phyloP scores from a whole-genome alignment of 2,113 vertebrate genomes.

The Collichthys lucidus region DNA sequence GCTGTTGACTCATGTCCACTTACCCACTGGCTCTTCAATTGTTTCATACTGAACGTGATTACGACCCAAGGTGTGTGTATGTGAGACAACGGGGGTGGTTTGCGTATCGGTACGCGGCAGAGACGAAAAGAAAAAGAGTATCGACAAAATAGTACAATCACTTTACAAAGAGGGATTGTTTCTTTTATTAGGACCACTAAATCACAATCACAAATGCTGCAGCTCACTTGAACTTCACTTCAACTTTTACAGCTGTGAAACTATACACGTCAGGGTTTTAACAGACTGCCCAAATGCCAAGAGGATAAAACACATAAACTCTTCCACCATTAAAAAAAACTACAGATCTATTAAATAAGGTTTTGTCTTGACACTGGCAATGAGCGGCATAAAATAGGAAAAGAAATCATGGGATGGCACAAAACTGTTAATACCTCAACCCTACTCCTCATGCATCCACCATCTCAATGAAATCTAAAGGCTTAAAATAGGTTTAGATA shows the following conservation, averaged over 20 bases:
- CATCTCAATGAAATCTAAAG: not conserved
- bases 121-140: conserved; percentile 9
- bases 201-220: conserved; percentile 20
- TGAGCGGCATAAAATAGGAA: conserved; percentile 17
- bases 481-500: not conserved
- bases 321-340: not conserved
- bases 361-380: not conserved
- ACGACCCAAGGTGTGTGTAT: conserved; percentile 30
- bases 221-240: not conserved
- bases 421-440: not conserved
- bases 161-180: not conserved
- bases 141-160: not conserved
- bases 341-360: conserved; percentile 13
- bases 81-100: conserved; percentile 8
- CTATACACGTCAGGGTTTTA: not conserved
- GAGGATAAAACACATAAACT: conserved; percentile 3
- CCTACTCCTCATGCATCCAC: too few species aligned
- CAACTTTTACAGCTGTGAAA: conserved; percentile 1
- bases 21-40: conserved; percentile 56
- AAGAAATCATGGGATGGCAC: not conserved
- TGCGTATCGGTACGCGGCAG: not conserved
- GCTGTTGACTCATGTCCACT: conserved; percentile 68
- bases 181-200: not conserved
- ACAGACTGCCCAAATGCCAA: not conserved
- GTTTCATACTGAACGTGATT: conserved; percentile 38